Evolutionary conservation across 2,888 invertebrate genomes (phyloP).

Genomic region (Platycnemis pennipes): DNA sequence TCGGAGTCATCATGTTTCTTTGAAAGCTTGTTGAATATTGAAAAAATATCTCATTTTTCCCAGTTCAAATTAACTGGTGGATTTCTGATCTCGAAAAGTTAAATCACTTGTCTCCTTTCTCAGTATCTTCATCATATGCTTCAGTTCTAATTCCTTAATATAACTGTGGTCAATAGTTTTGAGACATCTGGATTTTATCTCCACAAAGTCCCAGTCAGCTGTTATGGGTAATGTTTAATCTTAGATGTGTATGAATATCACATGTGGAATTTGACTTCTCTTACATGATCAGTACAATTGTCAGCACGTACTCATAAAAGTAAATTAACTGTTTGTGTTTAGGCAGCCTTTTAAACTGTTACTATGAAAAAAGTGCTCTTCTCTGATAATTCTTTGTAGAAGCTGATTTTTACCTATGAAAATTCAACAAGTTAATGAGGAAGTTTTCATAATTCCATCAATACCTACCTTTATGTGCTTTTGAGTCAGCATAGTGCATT

Average conservation of each 20-base stretch:
- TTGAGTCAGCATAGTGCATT: conserved; percentile 55
- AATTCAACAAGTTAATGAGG: conserved; percentile 19
- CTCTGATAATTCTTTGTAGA: conserved; percentile 60
- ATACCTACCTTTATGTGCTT: conserved; percentile 18
- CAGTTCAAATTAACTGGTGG: background rate
- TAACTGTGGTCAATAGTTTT: conserved; percentile 55
- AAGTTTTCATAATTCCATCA: conserved; percentile 13
- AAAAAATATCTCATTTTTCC: background rate
- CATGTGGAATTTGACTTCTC: conserved; percentile 52
- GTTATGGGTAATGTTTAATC: conserved; percentile 50
- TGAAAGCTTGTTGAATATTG: background rate
- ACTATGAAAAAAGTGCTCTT: conserved; percentile 63
- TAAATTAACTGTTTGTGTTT: conserved; percentile 48
- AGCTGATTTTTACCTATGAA: conserved; percentile 39
- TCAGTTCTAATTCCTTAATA: conserved; percentile 47
- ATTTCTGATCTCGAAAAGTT: background rate
- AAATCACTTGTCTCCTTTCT: background rate
- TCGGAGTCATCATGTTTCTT: background rate
- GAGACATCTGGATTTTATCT: conserved; percentile 49
- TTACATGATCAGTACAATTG: conserved; percentile 31
- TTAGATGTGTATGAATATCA: conserved; percentile 47
- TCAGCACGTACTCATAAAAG: conserved; percentile 57
- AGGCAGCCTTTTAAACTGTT: conserved; percentile 52
- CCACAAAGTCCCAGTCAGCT: conserved; percentile 37
- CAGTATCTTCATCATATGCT: conserved; percentile 40